Percentiles rank a stretch among this genome's conserved stretches.
Conservation (phyloP, 2,888 invertebrate species). For the Uropetala carovei region DNA sequence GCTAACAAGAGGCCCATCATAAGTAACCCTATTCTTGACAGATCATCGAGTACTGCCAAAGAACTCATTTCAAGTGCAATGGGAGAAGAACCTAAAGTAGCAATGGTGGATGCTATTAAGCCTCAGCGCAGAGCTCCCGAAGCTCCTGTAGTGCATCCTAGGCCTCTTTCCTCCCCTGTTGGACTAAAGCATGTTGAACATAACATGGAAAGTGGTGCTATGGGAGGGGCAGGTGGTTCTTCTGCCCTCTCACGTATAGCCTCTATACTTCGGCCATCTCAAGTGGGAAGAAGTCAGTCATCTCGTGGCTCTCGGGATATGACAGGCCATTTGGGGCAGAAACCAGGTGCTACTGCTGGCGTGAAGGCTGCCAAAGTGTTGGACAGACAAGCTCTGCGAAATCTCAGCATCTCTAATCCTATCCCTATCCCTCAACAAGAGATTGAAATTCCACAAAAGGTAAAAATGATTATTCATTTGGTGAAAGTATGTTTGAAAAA, state of each 20-base stretch:
- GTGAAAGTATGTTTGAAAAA: not conserved
- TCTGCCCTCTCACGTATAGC: conserved; percentile 83
- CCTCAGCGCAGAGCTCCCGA: conserved; percentile 25
- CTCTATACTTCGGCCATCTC: conserved; percentile 79
- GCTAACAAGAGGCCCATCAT: conserved; percentile 79
- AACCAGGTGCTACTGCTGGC: conserved; percentile 32
- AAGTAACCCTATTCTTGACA: conserved; percentile 88
- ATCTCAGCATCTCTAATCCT: conserved; percentile 89
- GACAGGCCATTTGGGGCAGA: conserved; percentile 47
- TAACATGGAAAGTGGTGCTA: not conserved
- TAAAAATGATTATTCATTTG: not conserved
- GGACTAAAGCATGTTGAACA: conserved; percentile 81
- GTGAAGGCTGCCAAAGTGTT: conserved; percentile 71
- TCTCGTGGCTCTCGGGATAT: conserved; percentile 72
- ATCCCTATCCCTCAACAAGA: conserved; percentile 88
- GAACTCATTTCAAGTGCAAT: conserved; percentile 81
- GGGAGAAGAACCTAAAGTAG: conserved; percentile 38
- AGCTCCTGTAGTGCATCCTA: conserved; percentile 41
- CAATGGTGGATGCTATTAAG: conserved; percentile 16
- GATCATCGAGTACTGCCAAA: conserved; percentile 85
- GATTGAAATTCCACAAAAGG: conserved; percentile 79
- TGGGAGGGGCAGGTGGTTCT: conserved; percentile 8
- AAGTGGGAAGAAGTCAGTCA: conserved; percentile 77
- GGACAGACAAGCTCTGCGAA: conserved; percentile 84
- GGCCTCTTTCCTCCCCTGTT: conserved; percentile 65